Evolutionary conservation across 2,888 invertebrate genomes (phyloP).

Genomic region (Trichopria drosophilae): DNA sequence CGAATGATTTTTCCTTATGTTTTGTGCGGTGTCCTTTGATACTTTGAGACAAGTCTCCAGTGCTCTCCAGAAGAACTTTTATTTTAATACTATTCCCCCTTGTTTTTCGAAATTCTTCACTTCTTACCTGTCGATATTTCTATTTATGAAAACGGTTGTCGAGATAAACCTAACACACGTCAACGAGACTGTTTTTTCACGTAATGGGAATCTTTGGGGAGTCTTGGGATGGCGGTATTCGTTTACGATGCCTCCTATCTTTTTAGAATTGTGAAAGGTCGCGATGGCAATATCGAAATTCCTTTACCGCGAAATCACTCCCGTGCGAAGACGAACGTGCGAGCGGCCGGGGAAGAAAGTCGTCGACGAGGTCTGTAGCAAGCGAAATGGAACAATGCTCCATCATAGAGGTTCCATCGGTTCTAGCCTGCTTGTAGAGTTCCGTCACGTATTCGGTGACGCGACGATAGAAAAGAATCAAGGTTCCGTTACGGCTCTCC

Average conservation of each 20-base stretch:
- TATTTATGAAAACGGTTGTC: too few relatives aligned
- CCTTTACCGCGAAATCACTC: conserved; percentile 27
- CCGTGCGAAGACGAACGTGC: conserved; percentile 5
- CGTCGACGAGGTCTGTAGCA: conserved; percentile 30
- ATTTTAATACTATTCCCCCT: too few relatives aligned
- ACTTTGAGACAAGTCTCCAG: too few relatives aligned
- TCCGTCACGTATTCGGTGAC: conserved; percentile 38
- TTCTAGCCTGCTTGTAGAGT: conserved; percentile 29
- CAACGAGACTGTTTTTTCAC: too few relatives aligned
- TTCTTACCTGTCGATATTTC: too few relatives aligned
- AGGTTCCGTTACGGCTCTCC: conserved; percentile 32
- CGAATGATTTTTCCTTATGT: too few relatives aligned
- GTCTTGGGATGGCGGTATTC: not conserved
- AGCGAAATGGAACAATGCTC: conserved; percentile 37
- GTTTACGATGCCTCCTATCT: conserved; percentile 12
- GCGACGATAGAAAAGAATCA: conserved; percentile 38
- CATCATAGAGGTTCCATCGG: conserved; percentile 10
- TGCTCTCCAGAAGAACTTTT: too few relatives aligned
- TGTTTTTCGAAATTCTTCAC: too few relatives aligned
- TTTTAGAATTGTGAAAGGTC: conserved; percentile 20
- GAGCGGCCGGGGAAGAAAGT: conserved; percentile 7
- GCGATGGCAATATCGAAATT: conserved; percentile 28
- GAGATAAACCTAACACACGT: too few relatives aligned
- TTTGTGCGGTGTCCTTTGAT: too few relatives aligned
- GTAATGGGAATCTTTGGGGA: too few relatives aligned